phyloP scores from a whole-genome alignment of 2,888 invertebrate genomes.

The Cheilosia pagana region DNA sequence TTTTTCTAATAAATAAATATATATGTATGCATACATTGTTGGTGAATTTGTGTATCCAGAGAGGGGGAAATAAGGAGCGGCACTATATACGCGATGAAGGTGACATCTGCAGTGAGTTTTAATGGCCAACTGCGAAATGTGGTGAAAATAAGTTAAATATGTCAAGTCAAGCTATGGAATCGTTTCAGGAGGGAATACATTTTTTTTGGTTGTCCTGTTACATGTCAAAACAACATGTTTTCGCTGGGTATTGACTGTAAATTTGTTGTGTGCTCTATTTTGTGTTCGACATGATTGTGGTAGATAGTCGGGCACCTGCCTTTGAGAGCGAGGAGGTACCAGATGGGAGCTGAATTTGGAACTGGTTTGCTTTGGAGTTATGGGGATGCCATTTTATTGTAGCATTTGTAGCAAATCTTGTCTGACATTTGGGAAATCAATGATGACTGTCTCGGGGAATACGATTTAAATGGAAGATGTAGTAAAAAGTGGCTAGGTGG shows the following conservation, averaged over 20 bases:
- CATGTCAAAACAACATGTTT: slow-evolving; percentile 18
- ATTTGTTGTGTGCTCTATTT: neutral
- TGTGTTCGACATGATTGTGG: neutral
- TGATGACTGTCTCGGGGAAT: no score
- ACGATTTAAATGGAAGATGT: no score
- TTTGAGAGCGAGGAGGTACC: neutral
- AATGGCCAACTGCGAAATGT: slow-evolving; percentile 26
- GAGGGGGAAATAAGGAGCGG: slow-evolving; percentile 46
- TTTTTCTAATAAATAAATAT: slow-evolving; percentile 12
- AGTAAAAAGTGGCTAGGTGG: no score
- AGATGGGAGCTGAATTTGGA: neutral
- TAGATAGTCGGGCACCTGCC: neutral
- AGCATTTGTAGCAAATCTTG: no score
- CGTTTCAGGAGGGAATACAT: neutral
- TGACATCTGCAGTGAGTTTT: slow-evolving; percentile 49
- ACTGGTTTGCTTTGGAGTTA: neutral
- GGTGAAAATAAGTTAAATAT: slow-evolving; percentile 19
- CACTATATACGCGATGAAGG: slow-evolving; percentile 48
- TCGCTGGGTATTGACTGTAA: neutral
- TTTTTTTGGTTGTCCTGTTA: neutral
- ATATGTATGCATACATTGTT: slow-evolving; percentile 16
- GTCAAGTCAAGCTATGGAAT: slow-evolving; percentile 13
- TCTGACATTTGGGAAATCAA: no score
- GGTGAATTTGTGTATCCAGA: slow-evolving; percentile 12
- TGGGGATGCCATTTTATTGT: neutral